Evolutionary conservation across 1,140 invertebrate genomes (phyloP).

Genomic region (Grapholita molesta): DNA sequence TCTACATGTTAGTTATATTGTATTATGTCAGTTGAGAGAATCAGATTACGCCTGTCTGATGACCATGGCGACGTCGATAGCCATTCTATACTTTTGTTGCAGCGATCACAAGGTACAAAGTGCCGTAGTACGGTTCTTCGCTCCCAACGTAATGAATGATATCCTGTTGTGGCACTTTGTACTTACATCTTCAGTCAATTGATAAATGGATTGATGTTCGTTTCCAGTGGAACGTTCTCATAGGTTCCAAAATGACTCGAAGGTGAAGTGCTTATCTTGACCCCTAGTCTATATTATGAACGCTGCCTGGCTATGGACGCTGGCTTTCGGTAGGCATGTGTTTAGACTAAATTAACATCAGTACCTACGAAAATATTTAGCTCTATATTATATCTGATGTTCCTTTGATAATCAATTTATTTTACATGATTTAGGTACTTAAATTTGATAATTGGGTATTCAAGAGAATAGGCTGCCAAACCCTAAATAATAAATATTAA

Average conservation of each 20-base stretch:
- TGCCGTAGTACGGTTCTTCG: not conserved
- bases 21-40: not conserved
- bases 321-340: too few species aligned
- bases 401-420: too few species aligned
- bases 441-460: too few species aligned
- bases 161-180: conserved; percentile 3
- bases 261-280: not conserved
- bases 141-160: not conserved
- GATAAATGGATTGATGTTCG: conserved; percentile 6
- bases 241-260: not conserved
- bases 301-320: not conserved
- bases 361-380: too few species aligned
- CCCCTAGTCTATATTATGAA: not conserved
- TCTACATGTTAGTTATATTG: not conserved
- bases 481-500: too few species aligned
- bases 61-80: conserved; percentile 5
- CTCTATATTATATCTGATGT: too few species aligned
- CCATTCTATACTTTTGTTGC: not conserved
- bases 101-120: not conserved
- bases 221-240: not conserved
- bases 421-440: too few species aligned
- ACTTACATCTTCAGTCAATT: not conserved
- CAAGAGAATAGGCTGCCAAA: too few species aligned
- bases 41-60: not conserved
- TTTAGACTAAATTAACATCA: too few species aligned